Conservation (phyloP, 2,888 invertebrate genomes). For the Drosophila sordidula region DNA sequence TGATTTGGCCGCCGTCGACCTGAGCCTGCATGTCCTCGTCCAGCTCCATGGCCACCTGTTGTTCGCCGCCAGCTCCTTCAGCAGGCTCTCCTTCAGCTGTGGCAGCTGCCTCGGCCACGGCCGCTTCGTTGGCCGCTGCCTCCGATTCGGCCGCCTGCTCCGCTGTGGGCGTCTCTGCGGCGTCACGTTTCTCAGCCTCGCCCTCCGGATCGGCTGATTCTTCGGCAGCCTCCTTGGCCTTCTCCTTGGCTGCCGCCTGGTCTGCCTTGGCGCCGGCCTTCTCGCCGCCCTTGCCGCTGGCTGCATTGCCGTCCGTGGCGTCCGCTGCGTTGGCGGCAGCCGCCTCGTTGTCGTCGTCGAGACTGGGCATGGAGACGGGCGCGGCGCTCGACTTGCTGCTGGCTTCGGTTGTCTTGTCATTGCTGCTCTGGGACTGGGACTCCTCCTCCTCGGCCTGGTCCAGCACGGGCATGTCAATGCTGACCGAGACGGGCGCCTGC, state of each 20-base stretch:
- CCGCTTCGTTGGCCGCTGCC: slow-evolving; percentile 55
- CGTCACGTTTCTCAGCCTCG: slow-evolving; percentile 45
- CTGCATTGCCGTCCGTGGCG: slow-evolving; percentile 43
- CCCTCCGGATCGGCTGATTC: slow-evolving; percentile 32
- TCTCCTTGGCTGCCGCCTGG: slow-evolving; percentile 48
- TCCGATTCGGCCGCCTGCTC: slow-evolving; percentile 55
- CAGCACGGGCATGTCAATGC: slow-evolving; percentile 85
- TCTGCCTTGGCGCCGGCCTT: slow-evolving; percentile 43
- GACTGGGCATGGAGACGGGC: slow-evolving; percentile 85
- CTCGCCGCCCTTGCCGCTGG: slow-evolving; percentile 37
- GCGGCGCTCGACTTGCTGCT: slow-evolving; percentile 63
- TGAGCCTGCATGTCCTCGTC: slow-evolving; percentile 85
- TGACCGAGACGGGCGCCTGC: slow-evolving; percentile 81
- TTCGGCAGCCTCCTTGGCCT: slow-evolving; percentile 29
- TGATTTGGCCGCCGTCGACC: slow-evolving; percentile 85
- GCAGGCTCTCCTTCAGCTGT: slow-evolving; percentile 50
- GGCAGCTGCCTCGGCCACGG: slow-evolving; percentile 58
- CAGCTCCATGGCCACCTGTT: slow-evolving; percentile 85
- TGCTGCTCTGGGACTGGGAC: slow-evolving; percentile 68
- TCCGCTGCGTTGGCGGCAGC: slow-evolving; percentile 53
- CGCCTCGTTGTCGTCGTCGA: slow-evolving; percentile 85
- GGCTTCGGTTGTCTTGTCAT: slow-evolving; percentile 54
- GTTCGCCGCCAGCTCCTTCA: slow-evolving; percentile 66
- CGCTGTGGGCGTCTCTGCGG: slow-evolving; percentile 44
- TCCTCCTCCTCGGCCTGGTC: slow-evolving; percentile 84